Evolutionary conservation across 2,113 vertebrate species (phyloP), one percentile per base, ranked within the genome.

Genomic region (Lophotis ruficrista): DNA sequence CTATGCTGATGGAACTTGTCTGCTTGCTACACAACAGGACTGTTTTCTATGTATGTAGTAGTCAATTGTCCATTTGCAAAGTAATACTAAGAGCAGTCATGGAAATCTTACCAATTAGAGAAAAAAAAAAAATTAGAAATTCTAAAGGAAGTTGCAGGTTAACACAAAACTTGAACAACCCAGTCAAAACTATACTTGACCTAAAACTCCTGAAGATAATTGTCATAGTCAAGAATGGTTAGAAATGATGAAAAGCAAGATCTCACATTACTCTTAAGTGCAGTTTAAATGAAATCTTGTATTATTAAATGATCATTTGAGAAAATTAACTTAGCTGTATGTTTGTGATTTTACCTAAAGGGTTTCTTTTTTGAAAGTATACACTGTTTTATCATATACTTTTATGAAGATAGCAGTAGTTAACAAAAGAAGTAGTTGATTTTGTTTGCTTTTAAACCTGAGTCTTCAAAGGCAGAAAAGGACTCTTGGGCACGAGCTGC

Each of bases 251-350:
- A 87, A 35, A 80, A 87, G 8, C 6, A 88, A 85, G 33, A 64
- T 15, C 6, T 75, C 0, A 0, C 5, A 19, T 82, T 71, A 19
- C 3, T 58, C 3, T 56, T 21, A 11, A 11, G 16, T 30, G 11
- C 18, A 60, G 4, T 35, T 90, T 56, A 54, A 87, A 66, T 75
- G 6, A 61, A 61, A 66, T 33, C 9, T 24, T 31, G 1, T 83
- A 4, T 24, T 80, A 35, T 57, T 69, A 65, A 64, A 16, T 31
- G 5, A 54, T 54, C 3, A 12, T 78, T 75, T 78, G 15, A 28
- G 54, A 54, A 30, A 70, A 58, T 37, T 21, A 70, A n/a, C 3
- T 53, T 54, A 68, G 7, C 8, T 60, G 4, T 30, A 38, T 1
- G 4, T 12, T 41, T 87, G 23, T 71, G 7, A 62, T 47, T 94